Base-by-base conservation (phyloP, 2,888 invertebrate genomes). In the Volucella inanis region DNA sequence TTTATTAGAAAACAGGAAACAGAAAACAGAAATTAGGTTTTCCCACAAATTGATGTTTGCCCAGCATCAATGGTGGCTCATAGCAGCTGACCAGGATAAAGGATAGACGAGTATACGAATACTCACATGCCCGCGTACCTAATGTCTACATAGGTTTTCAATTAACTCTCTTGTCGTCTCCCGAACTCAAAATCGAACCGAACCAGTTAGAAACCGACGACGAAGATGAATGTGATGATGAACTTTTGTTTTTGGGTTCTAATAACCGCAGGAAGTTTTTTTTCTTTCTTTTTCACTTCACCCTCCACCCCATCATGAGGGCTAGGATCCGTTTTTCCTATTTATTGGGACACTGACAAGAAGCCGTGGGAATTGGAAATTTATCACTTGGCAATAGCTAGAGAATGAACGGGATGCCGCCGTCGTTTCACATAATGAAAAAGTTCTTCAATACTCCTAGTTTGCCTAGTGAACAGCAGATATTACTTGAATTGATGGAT, bases 401-500 rank as follows among this genome's bases (percentile, higher is more conserved):
- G 52, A 57, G 22, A 75, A 31, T 22, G 18, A 22, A 22, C 18
- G 18, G 18, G 18, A 22, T 22, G 18, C 18, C 45, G 71, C 70
- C 50, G 49, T 61, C 50, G 45, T 79, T 79, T 72, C 18, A 43
- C 68, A 52, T 79, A 72, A 61, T 79, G 78, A 79, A 79, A 79
- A 79, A 78, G 62, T 70, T 39, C 49, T 18, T 2, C 11, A 11
- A 2, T 11, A n/a, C 22, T 43, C 49, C 18, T 12, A 9, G 11
- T 15, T 8, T 49, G 47, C 41, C 49, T 15, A 6, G 15, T 38
- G n/a, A 14, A 8, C 52, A n/a, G 41, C 10, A 49, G 10, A 72
- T 67, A 67, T 77, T 77, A 67, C 41, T 71, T n/a, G 39, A 47
- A 70, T 78, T 78, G 78, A 77, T 83, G 68, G 78, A 83, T 78